A percentile compares a stretch with the other conserved stretches of the same genome.
Evolutionary conservation across 2,113 vertebrate species (phyloP).

Genomic region (Alethe castanea): DNA sequence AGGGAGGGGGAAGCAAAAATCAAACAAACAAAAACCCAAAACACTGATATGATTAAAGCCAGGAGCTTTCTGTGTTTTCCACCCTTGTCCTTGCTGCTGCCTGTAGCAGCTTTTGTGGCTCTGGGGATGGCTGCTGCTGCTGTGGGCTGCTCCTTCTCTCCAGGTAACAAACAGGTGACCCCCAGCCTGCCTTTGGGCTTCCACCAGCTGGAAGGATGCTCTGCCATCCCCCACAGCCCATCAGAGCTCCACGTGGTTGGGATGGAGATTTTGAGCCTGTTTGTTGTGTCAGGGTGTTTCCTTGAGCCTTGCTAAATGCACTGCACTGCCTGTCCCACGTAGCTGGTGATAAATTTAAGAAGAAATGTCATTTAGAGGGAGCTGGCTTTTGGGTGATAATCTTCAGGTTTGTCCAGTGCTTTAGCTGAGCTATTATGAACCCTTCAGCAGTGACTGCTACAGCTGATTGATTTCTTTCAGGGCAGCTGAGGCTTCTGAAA

Average conservation of each 20-base stretch:
- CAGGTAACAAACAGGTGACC: background rate
- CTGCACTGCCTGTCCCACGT: background rate
- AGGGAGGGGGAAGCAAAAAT: rapidly evolving
- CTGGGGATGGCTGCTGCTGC: background rate
- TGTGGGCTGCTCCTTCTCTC: background rate
- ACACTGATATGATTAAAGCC: rapidly evolving
- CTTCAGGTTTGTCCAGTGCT: background rate
- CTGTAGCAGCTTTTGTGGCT: background rate
- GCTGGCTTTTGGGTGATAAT: background rate
- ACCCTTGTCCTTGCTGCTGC: background rate
- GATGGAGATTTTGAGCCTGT: background rate
- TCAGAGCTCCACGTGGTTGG: rapidly evolving
- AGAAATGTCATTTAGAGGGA: background rate
- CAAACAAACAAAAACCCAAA: background rate
- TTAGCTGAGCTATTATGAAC: background rate
- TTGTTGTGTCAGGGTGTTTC: background rate
- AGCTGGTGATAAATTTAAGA: background rate
- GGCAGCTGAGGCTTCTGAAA: background rate
- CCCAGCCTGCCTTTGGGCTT: too few relatives aligned
- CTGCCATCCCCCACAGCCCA: rapidly evolving
- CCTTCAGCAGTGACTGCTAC: conserved; percentile 19
- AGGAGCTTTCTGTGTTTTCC: background rate
- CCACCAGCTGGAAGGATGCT: background rate
- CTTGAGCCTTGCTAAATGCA: background rate
- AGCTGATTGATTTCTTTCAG: conserved; percentile 24